Evolutionary conservation across 2,113 vertebrate genomes (phyloP).

Genomic region (Ctenomys sociabilis): DNA sequence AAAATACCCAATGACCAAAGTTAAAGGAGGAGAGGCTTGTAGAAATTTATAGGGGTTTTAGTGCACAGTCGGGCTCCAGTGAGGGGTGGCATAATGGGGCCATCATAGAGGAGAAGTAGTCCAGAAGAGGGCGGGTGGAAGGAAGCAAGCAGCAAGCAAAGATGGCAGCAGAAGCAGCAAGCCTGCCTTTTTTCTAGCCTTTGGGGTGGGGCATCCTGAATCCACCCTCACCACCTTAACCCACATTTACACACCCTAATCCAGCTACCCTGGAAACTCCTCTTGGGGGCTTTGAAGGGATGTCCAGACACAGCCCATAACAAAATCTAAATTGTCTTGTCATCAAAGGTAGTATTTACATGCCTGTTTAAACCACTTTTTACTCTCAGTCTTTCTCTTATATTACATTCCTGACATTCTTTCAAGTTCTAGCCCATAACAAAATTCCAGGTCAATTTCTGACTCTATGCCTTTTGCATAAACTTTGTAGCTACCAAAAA

Average conservation of each 20-base stretch:
- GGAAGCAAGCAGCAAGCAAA: not conserved
- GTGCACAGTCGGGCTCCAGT: not conserved
- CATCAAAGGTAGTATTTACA: not conserved
- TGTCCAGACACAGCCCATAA: not conserved
- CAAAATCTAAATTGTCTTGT: constrained; percentile 4
- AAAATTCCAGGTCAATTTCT: not conserved
- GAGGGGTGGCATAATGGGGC: not conserved
- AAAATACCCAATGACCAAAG: not conserved
- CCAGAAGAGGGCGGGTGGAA: not conserved
- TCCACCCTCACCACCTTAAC: not conserved
- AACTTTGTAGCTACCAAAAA: not conserved
- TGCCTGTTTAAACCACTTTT: not conserved
- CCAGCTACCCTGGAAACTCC: not conserved
- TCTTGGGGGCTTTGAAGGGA: not conserved
- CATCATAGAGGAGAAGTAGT: not conserved
- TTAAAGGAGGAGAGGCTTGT: not conserved
- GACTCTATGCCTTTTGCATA: not conserved
- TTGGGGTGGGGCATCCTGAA: not conserved
- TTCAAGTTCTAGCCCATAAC: not conserved
- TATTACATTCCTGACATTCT: not conserved
- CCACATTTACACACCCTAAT: not conserved
- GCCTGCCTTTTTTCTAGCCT: not conserved
- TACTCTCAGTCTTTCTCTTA: not conserved
- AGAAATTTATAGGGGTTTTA: not conserved
- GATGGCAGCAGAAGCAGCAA: not conserved